Evolutionary conservation across 2,797 vertebrate species (phyloP), one percentile per base, ranked within the genome.

Genomic region (Melanotaenia boesemani): DNA sequence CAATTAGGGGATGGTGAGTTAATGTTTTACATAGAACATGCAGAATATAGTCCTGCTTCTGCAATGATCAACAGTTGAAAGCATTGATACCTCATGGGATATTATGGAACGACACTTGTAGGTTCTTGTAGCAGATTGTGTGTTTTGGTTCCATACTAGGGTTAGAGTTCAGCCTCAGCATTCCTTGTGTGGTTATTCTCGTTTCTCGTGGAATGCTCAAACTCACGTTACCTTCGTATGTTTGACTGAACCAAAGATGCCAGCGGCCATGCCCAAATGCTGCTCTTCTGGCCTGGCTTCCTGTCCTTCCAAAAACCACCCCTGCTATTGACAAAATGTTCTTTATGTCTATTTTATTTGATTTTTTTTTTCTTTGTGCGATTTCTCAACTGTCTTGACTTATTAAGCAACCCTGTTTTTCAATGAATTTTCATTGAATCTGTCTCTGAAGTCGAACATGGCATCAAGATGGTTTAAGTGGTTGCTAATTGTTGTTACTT

Each of bases 241-340:
- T 97, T 95, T 91, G 95, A 97, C 94, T 93, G 95, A 98, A 98
- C 98, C 98, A 99, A 99, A 99, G 97, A 99, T 95, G 95, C 97
- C 96, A 97, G 97, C 94, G 96, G 97, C 97, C 97, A 96, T 96
- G 97, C 96, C 95, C 96, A 95, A 92, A 97, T 98, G 98, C 98
- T 98, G 98, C 98, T 98, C 94, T 95, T 93, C 94, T 96, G 95
- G 96, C 96, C 96, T 96, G 96, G 96, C 97, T 98, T 98, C 96
- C 94, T 95, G 97, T 98, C 97, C 97, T 98, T 97, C 94, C 95
- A 95, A 96, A 95, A 96, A 86, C 85, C 93, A 88, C 92, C 94
- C 95, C 96, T 97, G 97, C 97, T 97, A 96, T 94, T 93, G 92
- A 93, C 86, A 83, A 93, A 94, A 95, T 95, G 93, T 96, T 95